Base-by-base conservation (phyloP, 2,113 vertebrate species). In the Elaphurus davidianus region DNA sequence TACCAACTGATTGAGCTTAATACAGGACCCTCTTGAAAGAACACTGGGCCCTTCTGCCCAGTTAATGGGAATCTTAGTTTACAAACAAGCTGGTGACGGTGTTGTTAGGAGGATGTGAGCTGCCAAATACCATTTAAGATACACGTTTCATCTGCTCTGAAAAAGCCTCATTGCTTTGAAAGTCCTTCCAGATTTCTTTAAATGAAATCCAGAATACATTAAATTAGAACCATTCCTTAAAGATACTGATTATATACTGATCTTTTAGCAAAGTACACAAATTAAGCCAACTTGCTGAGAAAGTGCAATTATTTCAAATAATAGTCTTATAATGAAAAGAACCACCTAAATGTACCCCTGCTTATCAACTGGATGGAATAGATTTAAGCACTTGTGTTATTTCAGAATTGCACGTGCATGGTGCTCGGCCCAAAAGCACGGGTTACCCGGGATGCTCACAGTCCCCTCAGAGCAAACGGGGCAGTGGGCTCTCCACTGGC, bases 101-200 rank as follows among this genome's bases (percentile, higher is more conserved):
- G 23, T 59, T 79, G 17, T 90, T 55, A 96, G 87, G 74, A 30
- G 79, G 25, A 97, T 94, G 82, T 78, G 59, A 90, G 16, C 71
- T 98, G 96, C 50, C 93, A 97, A 97, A 52, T 55, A 83, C 79
- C 0, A 96, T 95, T 95, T 95, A 97, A 94, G 82, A 95, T 52
- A 33, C 82, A 96, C 8, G 36, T 98, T 67, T 98, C 94, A 97
- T 96, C 97, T 93, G 67, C 57, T 97, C 87, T 98, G 95, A 98
- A 96, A 96, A 98, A 97, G 93, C 3, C 25, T 60, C 40, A 87
- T 52, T 95, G 36, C 40, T 97, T 98, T 96, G 92, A 96, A 98
- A 99, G 96, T 94, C 79, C 71, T 98, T 98, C 97, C 90, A 98
- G 88, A 96, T 97, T 93, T 92, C 74, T 93, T 93, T n/a, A 98